A percentile compares a stretch with the other conserved stretches of the same genome.
Conservation (phyloP, 2,888 invertebrate genomes). For the Andrena camellia region DNA sequence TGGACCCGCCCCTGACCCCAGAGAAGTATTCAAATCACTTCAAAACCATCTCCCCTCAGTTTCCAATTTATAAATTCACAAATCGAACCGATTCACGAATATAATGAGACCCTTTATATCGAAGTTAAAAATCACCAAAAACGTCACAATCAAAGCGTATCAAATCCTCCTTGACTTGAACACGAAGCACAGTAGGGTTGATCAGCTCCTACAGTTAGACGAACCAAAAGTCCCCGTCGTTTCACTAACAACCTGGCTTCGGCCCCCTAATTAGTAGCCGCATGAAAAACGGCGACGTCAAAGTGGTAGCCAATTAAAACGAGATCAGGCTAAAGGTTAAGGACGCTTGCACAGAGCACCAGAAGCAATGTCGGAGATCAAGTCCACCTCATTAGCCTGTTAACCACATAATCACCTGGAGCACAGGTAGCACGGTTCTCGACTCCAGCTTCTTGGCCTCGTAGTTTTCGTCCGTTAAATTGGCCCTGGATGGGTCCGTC, state of each 20-base stretch:
- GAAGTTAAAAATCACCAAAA: not conserved
- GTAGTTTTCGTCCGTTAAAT: constrained; percentile 10
- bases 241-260: not conserved
- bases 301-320: constrained; percentile 4
- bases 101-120: not conserved
- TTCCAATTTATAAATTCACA: no score
- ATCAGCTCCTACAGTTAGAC: not conserved
- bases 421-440: constrained; percentile 39
- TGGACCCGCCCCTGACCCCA: no score
- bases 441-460: constrained; percentile 35
- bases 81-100: no score
- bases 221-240: not conserved
- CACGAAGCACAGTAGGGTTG: not conserved
- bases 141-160: not conserved
- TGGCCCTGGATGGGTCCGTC: constrained; percentile 5
- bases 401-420: constrained; percentile 42
- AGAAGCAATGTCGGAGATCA: not conserved
- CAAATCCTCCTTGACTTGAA: not conserved
- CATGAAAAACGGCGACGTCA: constrained; percentile 1
- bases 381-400: not conserved
- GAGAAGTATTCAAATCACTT: no score
- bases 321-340: constrained; percentile 8
- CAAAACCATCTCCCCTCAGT: no score
- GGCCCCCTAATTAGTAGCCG: not conserved
- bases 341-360: not conserved